A percentile compares a stretch with the other conserved stretches of the same genome.
These are phyloP conservation scores for Drosophila bifasciata DNA, from an alignment of 1,140 invertebrate genomes.

Conservation along the genomic window DNA sequence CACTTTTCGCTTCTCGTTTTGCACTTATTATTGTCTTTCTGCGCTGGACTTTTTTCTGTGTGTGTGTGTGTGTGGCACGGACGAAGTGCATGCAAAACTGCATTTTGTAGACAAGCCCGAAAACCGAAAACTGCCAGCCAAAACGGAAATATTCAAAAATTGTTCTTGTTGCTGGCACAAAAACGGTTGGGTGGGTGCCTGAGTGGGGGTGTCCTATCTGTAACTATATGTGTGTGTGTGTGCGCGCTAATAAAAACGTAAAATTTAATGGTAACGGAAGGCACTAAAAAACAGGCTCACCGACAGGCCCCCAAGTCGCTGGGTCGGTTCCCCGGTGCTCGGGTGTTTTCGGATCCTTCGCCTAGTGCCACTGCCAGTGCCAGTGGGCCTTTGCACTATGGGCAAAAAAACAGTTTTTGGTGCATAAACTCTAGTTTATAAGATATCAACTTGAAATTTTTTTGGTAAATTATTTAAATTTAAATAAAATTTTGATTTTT, in stretches of 20 bases:
- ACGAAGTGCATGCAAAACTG: constrained; percentile 78
- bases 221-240: constrained; percentile 27
- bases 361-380: constrained; percentile 17
- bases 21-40: constrained; percentile 58
- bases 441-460: too few species aligned
- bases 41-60: constrained; percentile 24
- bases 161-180: constrained; percentile 44
- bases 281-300: constrained; percentile 82
- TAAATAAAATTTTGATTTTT: too few species aligned
- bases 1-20: constrained; percentile 17
- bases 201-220: constrained; percentile 31
- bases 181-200: not conserved
- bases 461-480: too few species aligned
- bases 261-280: constrained; percentile 83
- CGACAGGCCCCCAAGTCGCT: constrained; percentile 65
- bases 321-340: constrained; percentile 6
- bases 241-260: constrained; percentile 80
- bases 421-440: too few species aligned
- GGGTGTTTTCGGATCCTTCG: not conserved
- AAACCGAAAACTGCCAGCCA: constrained; percentile 72
- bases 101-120: constrained; percentile 73
- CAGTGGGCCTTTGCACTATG: too few species aligned
- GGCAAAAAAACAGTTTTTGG: too few species aligned
- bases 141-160: constrained; percentile 82
- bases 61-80: constrained; percentile 20